Evolutionary conservation across 2,888 invertebrate genomes (phyloP).

Genomic region (Apantesis nais): DNA sequence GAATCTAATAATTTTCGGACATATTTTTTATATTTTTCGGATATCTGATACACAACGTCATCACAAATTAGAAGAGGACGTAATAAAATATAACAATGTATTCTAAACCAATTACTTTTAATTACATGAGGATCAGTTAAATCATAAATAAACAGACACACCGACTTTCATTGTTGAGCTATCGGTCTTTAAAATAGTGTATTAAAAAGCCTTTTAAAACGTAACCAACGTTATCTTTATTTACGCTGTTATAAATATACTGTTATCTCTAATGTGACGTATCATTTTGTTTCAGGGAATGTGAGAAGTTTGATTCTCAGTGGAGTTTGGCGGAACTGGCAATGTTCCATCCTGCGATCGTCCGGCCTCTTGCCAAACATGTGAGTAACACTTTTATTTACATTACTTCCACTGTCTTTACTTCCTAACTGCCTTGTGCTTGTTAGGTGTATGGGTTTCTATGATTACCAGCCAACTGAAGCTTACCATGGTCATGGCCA

Average conservation of each 20-base stretch:
- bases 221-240: neutral
- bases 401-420: constrained; percentile 7
- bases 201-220: neutral
- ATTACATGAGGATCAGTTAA: neutral
- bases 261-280: constrained; percentile 22
- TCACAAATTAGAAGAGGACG: too few relatives aligned
- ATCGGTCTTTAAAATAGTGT: neutral
- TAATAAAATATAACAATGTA: too few relatives aligned
- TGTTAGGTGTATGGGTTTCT: constrained; percentile 6
- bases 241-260: neutral
- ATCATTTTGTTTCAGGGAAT: constrained; percentile 55
- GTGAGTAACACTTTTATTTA: constrained; percentile 44
- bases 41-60: too few relatives aligned
- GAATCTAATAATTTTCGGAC: too few relatives aligned
- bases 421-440: constrained; percentile 7
- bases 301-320: constrained; percentile 34
- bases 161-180: neutral
- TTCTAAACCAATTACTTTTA: neutral
- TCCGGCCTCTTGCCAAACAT: constrained; percentile 35
- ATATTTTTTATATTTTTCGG: too few relatives aligned
- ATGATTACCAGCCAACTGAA: neutral
- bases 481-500: too few relatives aligned
- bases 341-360: constrained; percentile 42
- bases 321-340: constrained; percentile 40
- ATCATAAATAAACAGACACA: neutral